Base-by-base conservation (phyloP, 2,113 vertebrate species). In the Ptychochromis oligacanthus region DNA sequence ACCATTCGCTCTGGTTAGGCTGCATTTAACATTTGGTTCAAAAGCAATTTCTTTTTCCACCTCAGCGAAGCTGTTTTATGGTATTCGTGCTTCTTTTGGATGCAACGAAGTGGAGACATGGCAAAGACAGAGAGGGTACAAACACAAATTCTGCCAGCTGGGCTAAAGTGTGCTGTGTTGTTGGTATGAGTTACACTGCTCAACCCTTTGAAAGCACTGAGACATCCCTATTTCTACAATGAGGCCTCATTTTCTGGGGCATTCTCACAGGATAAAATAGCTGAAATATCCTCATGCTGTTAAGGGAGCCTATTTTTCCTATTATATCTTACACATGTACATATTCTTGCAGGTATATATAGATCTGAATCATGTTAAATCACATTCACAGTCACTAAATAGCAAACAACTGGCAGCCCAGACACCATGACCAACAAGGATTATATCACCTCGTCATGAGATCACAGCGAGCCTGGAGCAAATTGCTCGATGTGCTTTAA, bases 391-490 rank as follows among this genome's bases (percentile, higher is more conserved):
- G 82, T 84, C 38, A 22, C 58, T 65, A 77, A 82, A 86, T 36
- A 46, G 87, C 91, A 91, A 91, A 94, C 87, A 90, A 90, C 86
- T 84, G 40, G 54, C 67, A 60, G 67, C 60, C 67, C 64, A 79
- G 75, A 87, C 84, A 65, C 85, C 80, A 12, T 90, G 88, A 91
- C 85, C 86, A 79, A 79, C 74, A 22, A 18, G 75, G 89, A 87
- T 91, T 87, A 84, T 60, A 87, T 93, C 86, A 85, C 58, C 79
- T 87, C 52, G 60, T 89, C 92, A 89, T 89, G 83, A 88, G 91
- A 91, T 91, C 86, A 78, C 55, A 61, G 62, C 65, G 6, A 81
- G 86, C 88, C 56, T 2, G 26, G 5, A 79, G 86, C 91, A 77
- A 87, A 78, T 56, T 24, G 60, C 64, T 84, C 26, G 2, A 80